Evolutionary conservation across 2,888 invertebrate species (phyloP).

Genomic region (Nomada ruficornis): DNA sequence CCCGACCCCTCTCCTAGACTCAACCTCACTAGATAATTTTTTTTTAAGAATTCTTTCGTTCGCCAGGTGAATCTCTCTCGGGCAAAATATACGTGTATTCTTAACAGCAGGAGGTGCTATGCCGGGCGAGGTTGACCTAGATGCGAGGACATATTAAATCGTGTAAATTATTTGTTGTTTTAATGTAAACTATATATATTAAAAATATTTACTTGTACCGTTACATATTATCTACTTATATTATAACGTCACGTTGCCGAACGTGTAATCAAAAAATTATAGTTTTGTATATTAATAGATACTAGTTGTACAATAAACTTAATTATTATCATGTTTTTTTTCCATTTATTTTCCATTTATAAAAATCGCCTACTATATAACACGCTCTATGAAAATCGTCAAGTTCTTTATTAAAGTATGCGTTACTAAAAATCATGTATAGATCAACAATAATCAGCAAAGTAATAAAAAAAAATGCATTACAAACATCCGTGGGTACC

Average conservation of each 20-base stretch:
- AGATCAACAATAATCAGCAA: conserved; percentile 49
- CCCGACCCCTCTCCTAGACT: conserved; percentile 14
- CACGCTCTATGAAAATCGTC: conserved; percentile 26
- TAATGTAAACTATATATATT: conserved; percentile 71
- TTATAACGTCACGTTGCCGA: conserved; percentile 67
- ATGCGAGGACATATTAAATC: conserved; percentile 59
- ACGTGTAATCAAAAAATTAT: conserved; percentile 83
- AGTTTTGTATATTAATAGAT: conserved; percentile 83
- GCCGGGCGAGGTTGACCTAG: conserved; percentile 68
- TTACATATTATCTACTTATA: conserved; percentile 74
- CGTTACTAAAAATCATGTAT: conserved; percentile 53
- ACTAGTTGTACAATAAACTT: conserved; percentile 81
- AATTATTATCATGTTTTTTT: conserved; percentile 72
- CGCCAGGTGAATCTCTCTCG: conserved; percentile 63
- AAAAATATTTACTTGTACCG: conserved; percentile 74
- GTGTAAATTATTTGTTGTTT: conserved; percentile 82
- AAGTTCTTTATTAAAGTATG: conserved; percentile 56
- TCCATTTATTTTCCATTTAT: not conserved
- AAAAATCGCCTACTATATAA: not conserved
- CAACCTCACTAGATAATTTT: conserved; percentile 28
- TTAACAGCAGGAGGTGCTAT: conserved; percentile 77
- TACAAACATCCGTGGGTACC: conserved; percentile 32
- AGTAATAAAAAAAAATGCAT: conserved; percentile 41
- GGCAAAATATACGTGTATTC: conserved; percentile 64
- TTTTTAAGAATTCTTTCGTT: conserved; percentile 34